Evolutionary conservation across 2,888 invertebrate genomes (phyloP), one percentile per base, ranked within the genome.

Genomic region (Pheosia tremula): DNA sequence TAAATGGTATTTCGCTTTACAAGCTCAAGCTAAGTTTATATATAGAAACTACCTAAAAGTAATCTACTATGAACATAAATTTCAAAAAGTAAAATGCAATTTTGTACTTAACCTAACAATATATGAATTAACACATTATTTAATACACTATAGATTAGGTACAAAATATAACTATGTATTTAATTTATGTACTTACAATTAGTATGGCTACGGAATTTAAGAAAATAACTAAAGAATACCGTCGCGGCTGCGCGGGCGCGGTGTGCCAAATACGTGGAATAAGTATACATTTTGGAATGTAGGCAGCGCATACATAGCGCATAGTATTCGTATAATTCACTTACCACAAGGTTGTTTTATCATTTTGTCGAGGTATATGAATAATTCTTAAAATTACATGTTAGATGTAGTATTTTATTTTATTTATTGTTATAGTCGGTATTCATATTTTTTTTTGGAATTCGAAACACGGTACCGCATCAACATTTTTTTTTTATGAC

Each of bases 131-230:
- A 41, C 50, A 50, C 13, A 52, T 24, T 24, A 24, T 24, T 13
- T 41, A 53, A n/a, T 37, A 56, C 43, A 43, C 38, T 57, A 52
- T 61, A 68, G 61, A 59, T 71, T 67, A 66, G 62, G 61, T 71
- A 72, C 67, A 63, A 60, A 61, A 58, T 37, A 13, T 56, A 65
- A 56, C n/a, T 60, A 59, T 58, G 58, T 62, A 41, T 63, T 10
- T 54, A 60, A 11, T 62, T 54, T 67, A 59, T 41, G 59, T 6
- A 57, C 66, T 76, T 76, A 77, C 11, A 69, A 63, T 70, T 81
- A 83, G 72, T 82, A 84, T 82, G 84, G 83, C 83, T 83, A 81
- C 59, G 57, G 59, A 63, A 67, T 63, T 61, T 64, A 53, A 39
- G 36, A 56, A 43, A 45, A 45, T 9, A n/a, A 56, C 13, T 37